Evolutionary conservation across 2,113 vertebrate genomes (phyloP).

Genomic region (Nipponia nippon): DNA sequence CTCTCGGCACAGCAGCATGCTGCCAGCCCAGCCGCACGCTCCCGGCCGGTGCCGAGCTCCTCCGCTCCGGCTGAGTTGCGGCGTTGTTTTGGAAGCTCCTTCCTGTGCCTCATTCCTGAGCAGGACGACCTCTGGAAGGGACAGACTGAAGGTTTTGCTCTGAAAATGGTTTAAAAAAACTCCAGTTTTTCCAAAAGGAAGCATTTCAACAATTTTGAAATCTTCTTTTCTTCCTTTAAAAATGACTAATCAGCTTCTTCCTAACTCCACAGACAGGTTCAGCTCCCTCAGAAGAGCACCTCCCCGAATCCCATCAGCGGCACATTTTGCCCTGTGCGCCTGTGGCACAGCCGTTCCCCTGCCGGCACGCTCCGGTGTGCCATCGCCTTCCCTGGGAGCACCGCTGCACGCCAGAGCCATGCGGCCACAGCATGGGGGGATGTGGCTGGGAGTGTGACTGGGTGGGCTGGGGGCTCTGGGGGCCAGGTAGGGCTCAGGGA

Average conservation of each 20-base stretch:
- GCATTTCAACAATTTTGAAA: background rate
- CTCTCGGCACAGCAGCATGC: fast-evolving
- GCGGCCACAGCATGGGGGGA: fast-evolving
- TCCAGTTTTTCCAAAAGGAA: background rate
- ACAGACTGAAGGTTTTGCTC: background rate
- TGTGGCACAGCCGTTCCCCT: background rate
- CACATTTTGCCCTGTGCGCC: background rate
- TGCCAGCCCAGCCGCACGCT: background rate
- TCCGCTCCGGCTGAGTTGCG: background rate
- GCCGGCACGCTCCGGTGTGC: fast-evolving
- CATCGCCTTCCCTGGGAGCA: fast-evolving
- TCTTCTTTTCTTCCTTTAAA: background rate
- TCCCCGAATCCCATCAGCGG: background rate
- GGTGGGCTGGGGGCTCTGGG: background rate
- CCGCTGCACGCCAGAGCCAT: background rate
- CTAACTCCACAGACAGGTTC: too few relatives aligned
- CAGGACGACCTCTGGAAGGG: background rate
- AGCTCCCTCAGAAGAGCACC: background rate
- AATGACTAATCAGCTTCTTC: background rate
- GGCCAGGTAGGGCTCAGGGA: background rate
- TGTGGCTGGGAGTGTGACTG: fast-evolving
- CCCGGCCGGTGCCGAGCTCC: background rate
- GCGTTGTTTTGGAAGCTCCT: slow-evolving; percentile 48
- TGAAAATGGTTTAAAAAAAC: background rate
- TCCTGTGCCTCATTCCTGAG: slow-evolving; percentile 61